Conservation (phyloP, 2,113 vertebrate genomes). For the Mormyrus lacerda region DNA sequence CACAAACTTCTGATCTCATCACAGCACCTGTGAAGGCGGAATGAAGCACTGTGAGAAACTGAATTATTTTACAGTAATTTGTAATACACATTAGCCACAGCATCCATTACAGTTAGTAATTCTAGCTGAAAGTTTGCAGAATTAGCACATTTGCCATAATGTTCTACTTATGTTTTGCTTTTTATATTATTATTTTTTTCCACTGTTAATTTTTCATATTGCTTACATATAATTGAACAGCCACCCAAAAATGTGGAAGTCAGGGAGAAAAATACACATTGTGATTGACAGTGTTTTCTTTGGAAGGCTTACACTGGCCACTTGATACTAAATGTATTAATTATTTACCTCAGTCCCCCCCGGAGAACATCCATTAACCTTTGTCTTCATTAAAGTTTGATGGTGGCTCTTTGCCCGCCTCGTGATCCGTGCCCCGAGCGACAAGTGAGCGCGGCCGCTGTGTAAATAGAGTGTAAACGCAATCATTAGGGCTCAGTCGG, state of each 20-base stretch:
- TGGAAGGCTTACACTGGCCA: neutral
- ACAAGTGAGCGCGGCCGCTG: neutral
- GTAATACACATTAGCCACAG: neutral
- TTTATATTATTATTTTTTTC: neutral
- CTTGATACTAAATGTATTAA: constrained; percentile 38
- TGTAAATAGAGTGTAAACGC: constrained; percentile 42
- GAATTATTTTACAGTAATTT: neutral
- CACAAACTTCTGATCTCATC: neutral
- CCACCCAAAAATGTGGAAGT: neutral
- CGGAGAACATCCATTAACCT: constrained; percentile 49
- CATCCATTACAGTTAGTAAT: neutral
- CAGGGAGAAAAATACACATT: neutral
- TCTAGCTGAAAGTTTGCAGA: neutral
- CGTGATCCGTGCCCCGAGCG: neutral
- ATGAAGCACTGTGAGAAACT: neutral
- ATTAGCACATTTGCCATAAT: neutral
- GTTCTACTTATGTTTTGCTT: neutral
- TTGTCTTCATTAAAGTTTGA: constrained; percentile 58
- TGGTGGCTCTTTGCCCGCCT: constrained; percentile 15
- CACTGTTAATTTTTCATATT: neutral
- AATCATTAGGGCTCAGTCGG: constrained; percentile 37
- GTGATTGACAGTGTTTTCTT: neutral
- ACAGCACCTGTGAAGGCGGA: neutral
- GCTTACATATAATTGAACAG: neutral
- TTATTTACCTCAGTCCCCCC: constrained; percentile 48